Evolutionary conservation across 2,888 invertebrate genomes (phyloP).

Genomic region (Odontomyia ornata): DNA sequence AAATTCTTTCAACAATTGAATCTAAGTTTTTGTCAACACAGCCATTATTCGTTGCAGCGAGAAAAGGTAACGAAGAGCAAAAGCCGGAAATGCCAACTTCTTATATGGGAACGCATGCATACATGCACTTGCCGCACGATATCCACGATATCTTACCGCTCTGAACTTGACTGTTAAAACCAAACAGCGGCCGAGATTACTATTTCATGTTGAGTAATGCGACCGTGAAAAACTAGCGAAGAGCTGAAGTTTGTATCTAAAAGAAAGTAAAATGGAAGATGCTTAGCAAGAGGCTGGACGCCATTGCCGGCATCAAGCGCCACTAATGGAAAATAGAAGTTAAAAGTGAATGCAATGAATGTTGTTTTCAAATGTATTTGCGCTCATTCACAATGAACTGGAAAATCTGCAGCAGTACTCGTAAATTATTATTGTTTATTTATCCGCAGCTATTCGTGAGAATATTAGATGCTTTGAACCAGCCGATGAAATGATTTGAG

Average conservation of each 20-base stretch:
- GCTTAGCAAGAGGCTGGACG: neutral
- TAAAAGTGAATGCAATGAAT: neutral
- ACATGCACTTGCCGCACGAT: slow-evolving; percentile 5
- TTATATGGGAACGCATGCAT: neutral
- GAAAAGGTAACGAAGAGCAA: slow-evolving; percentile 32
- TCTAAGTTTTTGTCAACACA: too few relatives aligned
- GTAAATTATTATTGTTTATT: neutral
- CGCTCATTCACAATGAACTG: neutral
- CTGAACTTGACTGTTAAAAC: slow-evolving; percentile 19
- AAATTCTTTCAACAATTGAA: too few relatives aligned
- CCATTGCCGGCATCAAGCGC: too few relatives aligned
- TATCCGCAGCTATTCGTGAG: neutral
- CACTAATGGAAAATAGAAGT: neutral
- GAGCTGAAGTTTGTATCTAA: neutral
- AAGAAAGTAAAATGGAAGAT: slow-evolving; percentile 44
- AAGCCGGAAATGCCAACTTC: slow-evolving; percentile 25
- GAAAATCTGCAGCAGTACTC: neutral
- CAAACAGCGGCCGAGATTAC: slow-evolving; percentile 11
- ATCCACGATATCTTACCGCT: neutral
- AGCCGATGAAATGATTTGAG: neutral
- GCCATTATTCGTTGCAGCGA: too few relatives aligned
- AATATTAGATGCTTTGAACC: neutral
- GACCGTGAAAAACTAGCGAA: slow-evolving; percentile 40
- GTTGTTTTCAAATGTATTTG: neutral
- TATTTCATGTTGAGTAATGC: slow-evolving; percentile 41